Base-by-base conservation (phyloP, 2,113 vertebrate species). In the Todiramphus saurophagus region DNA sequence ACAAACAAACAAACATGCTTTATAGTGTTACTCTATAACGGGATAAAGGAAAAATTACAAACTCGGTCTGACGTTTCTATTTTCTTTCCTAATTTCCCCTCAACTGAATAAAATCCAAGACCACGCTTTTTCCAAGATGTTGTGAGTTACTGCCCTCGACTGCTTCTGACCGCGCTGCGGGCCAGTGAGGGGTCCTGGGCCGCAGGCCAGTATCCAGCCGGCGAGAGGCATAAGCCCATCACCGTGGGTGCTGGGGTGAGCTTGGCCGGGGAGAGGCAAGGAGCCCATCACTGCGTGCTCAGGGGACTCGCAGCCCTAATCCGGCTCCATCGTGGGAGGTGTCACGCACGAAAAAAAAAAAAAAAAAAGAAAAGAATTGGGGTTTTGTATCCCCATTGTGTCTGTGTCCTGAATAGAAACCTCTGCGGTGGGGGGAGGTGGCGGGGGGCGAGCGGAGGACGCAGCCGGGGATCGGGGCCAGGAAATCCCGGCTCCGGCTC, bases 281-380 rank as follows among this genome's bases (percentile, higher is more conserved):
- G 70, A 56, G 50, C 59, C 76, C 67, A 21, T 11, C 59, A 5
- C 68, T 31, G 63, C 5, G 4, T 27, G 60, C n/a, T 37, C 64
- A 0, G 43, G 48, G 82, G 11, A 33, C 51, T 15, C 17, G 41
- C 58, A n/a, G n/a, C 53, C 50, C 85, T 19, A 23, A 53, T 30
- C 79, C 64, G 37, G 14, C 77, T 87, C 81, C 88, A n/a, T 63
- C 66, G 6, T 63, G 81, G 84, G 77, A 90, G 87, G 91, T 24
- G 69, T 56, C 90, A 78, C 43, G 46, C 59, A 82, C 6, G 11
- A 3, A 3, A 24, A 16, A 41, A 9, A 6, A 4, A 7, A 18
- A 41, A 7, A 37, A 16, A 18, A 39, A 41, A 4, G 8, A 18
- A 41, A 7, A 37, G 24, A 18, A 39, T 25, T 3, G 63, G 35